Percentiles rank a stretch among this genome's conserved stretches.
These are phyloP conservation scores for Neotoxoptera formosana DNA, from an alignment of 1,140 invertebrate genomes.

Conservation along the genomic window DNA sequence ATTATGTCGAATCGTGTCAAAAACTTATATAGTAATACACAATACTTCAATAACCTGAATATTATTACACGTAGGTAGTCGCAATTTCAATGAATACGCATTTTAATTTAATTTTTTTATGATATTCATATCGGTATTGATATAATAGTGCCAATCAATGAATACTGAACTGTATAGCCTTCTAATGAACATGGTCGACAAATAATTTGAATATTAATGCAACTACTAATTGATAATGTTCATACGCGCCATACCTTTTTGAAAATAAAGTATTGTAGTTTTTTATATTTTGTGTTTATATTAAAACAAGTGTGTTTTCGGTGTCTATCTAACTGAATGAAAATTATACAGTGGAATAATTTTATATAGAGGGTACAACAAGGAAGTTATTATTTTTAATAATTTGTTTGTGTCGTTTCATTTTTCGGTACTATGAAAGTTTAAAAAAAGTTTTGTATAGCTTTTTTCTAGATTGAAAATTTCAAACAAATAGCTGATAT, in stretches of 20 bases:
- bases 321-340: not conserved
- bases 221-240: not conserved
- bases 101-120: not conserved
- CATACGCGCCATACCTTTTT: not conserved
- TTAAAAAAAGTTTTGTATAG: not conserved
- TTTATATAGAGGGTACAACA: not conserved
- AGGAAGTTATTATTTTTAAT: not conserved
- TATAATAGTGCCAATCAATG: not conserved
- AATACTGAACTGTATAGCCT: not conserved
- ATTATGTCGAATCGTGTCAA: not conserved
- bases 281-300: conserved; percentile 4
- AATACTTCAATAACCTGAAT: not conserved
- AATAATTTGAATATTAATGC: not conserved
- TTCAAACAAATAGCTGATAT: not conserved
- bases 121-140: not conserved
- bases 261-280: not conserved
- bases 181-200: not conserved
- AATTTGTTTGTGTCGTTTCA: no score
- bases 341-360: not conserved
- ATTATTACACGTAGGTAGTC: not conserved
- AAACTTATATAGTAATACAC: not conserved
- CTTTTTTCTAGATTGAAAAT: not conserved
- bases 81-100: not conserved
- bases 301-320: not conserved
- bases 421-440: no score